A percentile compares a stretch with the other conserved stretches of the same genome.
Conservation (phyloP, 2,888 invertebrate genomes). For the Drosophila prolongata region DNA sequence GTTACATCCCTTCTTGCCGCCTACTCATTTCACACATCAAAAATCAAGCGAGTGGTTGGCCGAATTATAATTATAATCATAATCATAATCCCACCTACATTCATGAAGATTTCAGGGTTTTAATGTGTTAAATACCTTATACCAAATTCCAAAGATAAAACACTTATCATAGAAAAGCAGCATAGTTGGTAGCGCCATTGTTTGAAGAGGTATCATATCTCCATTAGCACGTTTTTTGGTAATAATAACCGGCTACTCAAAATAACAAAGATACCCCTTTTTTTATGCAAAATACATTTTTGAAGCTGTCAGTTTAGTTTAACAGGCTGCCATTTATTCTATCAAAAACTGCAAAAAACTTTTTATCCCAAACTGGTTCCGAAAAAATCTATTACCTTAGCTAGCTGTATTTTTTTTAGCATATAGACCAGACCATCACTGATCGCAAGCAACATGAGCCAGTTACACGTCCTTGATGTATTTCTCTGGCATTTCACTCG, state of each 20-base stretch:
- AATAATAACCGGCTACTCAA: too few species aligned
- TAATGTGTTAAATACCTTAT: background rate
- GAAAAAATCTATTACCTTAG: too few species aligned
- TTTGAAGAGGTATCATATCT: too few species aligned
- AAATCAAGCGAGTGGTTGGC: slow-evolving; percentile 16
- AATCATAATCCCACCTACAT: background rate
- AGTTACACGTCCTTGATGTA: slow-evolving; percentile 13
- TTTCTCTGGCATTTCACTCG: background rate
- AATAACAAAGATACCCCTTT: too few species aligned
- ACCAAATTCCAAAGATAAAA: background rate
- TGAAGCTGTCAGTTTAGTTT: too few species aligned
- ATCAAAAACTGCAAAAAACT: too few species aligned
- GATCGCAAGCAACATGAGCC: slow-evolving; percentile 13
- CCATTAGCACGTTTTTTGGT: too few species aligned
- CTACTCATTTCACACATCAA: slow-evolving; percentile 36
- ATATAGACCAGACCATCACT: background rate
- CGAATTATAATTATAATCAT: background rate
- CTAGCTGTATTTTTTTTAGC: background rate
- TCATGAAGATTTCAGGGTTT: background rate
- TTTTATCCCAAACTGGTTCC: too few species aligned
- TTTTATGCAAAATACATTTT: too few species aligned
- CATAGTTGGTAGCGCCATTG: too few species aligned
- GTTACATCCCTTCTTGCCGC: background rate
- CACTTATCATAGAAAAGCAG: too few species aligned
- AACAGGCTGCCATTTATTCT: too few species aligned